Evolutionary conservation across 2,797 vertebrate genomes (phyloP), one percentile per base, ranked within the genome.

Genomic region (Bradypus variegatus): DNA sequence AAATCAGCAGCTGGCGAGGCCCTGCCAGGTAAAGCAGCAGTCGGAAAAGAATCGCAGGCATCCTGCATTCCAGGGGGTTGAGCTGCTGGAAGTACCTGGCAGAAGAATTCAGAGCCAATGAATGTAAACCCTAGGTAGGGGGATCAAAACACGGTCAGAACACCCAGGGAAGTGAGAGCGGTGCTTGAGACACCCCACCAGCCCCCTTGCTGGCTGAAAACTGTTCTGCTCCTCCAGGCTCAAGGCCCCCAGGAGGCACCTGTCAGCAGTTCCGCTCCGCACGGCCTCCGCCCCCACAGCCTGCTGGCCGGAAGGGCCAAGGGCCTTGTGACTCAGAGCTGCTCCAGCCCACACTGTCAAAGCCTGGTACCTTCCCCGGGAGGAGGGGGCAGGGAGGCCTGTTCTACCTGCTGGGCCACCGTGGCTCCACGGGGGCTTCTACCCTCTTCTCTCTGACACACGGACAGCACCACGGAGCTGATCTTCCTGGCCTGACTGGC

Each of bases 401-500:
- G 27, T 31, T 60, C 21, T 3, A 48, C 9, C 73, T 48, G 7
- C 13, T 36, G 8, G 27, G 31, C 21, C 14, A 8, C 9, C 1
- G 36, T 1, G n/a, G 33, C 58, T 50, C 12, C 33, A 38, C 31
- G 41, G 8, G 27, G 36, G 53, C 19, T 12, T 83, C 45, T 36
- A 50, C 48, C 60, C 14, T 33, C 50, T 58, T 73, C 19, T 15
- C 45, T 58, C 58, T 5, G 7, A 23, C 7, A 58, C 19, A 21
- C 5, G 53, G 53, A 16, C 2, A 8, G 6, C 58, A 58, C 10
- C 84, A 0, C 21, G 3, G 27, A 3, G 36, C 36, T 2, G 8
- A 9, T 48, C 62, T n/a, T 33, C 18, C 25, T 8, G 9, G 8
- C 69, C 65, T 2, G 2, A 14, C 21, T 18, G 31, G 18, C 10